A percentile compares a stretch with the other conserved stretches of the same genome.
Evolutionary conservation across 1,140 invertebrate species (phyloP).

Genomic region (Meloidogyne floridensis): DNA sequence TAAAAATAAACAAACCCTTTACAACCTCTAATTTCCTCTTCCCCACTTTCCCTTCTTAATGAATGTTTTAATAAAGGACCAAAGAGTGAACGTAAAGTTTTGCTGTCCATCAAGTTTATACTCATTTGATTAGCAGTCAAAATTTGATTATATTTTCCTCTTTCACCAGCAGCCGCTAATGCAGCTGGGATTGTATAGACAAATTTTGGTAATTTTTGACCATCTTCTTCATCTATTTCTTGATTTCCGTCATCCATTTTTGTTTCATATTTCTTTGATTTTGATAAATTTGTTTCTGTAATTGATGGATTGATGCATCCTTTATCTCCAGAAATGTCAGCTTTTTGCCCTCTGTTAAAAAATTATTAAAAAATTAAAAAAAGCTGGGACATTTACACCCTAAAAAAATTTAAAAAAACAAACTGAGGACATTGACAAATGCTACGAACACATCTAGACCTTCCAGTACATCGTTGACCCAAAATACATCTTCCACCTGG

Average conservation of each 20-base stretch:
- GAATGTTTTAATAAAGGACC: not conserved
- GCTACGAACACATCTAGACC: conserved; percentile 48
- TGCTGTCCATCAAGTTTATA: conserved; percentile 48
- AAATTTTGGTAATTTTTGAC: conserved; percentile 18
- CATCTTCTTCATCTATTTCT: not conserved
- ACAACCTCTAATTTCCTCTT: not conserved
- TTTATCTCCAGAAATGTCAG: not conserved
- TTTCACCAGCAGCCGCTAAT: conserved; percentile 14
- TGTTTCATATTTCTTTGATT: not conserved
- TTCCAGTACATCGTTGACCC: conserved; percentile 46
- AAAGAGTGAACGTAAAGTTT: conserved; percentile 36
- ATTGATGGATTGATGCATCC: conserved; percentile 9
- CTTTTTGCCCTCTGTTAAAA: conserved; percentile 14
- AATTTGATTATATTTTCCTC: conserved; percentile 52
- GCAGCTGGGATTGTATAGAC: conserved; percentile 44
- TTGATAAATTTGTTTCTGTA: not conserved
- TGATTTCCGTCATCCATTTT: not conserved
- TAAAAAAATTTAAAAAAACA: conserved; percentile 21
- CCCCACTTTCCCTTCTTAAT: not conserved
- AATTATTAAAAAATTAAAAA: too few relatives aligned
- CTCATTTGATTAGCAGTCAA: conserved; percentile 53
- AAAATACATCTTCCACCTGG: conserved; percentile 48
- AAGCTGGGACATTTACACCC: too few relatives aligned
- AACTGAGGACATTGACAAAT: conserved; percentile 52
- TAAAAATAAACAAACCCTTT: conserved; percentile 9